Evolutionary conservation across 2,888 invertebrate species (phyloP), one percentile per base, ranked within the genome.

Genomic region (Athripsodes cinereus): DNA sequence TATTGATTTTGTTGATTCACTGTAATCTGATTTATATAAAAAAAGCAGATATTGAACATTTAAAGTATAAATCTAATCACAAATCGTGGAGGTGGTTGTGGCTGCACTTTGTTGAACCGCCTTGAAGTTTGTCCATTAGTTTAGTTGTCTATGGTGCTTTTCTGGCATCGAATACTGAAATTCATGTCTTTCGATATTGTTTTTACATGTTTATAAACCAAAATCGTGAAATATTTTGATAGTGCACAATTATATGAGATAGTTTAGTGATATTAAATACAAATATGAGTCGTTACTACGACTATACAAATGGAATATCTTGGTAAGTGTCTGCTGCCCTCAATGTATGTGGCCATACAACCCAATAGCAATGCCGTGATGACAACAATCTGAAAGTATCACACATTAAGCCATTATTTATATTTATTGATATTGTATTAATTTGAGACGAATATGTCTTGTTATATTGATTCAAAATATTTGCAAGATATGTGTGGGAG

Each of bases 261-360:
- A 40, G 40, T 40, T 40, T 40, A 40, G 40, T 40, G 40, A 40
- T 40, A 48, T 18, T 19, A 40, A 44, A 21, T 21, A 16, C 20
- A 35, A 56, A 60, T n/a, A 79, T 79, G 79, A 79, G 75, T 72
- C 75, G 79, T 73, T 79, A 78, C 74, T 79, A 75, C 74, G 79
- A 79, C 74, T 79, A 75, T 72, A 71, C 74, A 72, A 79, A 74
- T 72, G 75, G 74, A 68, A 73, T 79, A 73, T 76, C 79, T 74
- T 79, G 79, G 79, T 79, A 66, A 78, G 79, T 77, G 26, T 40
- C 40, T 40, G 40, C 3, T 40, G 40, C 40, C 40, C 40, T 40
- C 40, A 40, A 40, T 40, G 40, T 40, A 40, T 13, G 13, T 40
- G 40, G 40, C 40, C 8, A 40, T 40, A 16, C 16, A 3, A 8